Conservation (phyloP, 2,797 vertebrate genomes). For the Eidolon dupreanum region DNA sequence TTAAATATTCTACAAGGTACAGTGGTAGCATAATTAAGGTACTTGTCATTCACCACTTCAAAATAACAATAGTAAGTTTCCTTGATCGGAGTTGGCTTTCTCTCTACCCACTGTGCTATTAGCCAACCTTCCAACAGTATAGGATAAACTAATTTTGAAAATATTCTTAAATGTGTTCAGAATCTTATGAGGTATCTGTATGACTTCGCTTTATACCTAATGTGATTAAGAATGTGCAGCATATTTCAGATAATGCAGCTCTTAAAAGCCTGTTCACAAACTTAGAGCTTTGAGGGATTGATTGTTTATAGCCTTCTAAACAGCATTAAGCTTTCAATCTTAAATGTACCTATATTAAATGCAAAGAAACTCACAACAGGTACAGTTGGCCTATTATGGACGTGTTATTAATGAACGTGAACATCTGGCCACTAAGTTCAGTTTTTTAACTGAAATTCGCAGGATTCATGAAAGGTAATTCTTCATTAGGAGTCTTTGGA, state of each 20-base stretch:
- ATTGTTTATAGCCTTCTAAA: slow-evolving; percentile 10
- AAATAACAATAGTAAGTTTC: neutral
- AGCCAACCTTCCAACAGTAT: slow-evolving; percentile 17
- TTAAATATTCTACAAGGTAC: neutral
- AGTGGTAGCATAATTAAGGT: neutral
- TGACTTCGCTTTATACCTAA: slow-evolving; percentile 18
- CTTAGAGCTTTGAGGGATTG: slow-evolving; percentile 19
- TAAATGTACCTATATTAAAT: slow-evolving; percentile 33
- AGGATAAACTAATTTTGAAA: slow-evolving; percentile 41
- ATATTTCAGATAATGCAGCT: slow-evolving; percentile 43
- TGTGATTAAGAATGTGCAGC: neutral
- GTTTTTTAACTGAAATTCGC: neutral
- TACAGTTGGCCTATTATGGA: neutral
- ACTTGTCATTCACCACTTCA: neutral
- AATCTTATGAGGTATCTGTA: neutral
- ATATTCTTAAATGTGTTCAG: slow-evolving; percentile 35
- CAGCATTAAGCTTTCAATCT: neutral
- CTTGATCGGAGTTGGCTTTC: neutral
- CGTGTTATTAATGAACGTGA: neutral
- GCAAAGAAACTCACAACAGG: neutral
- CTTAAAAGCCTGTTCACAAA: slow-evolving; percentile 43
- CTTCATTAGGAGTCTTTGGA: slow-evolving; percentile 5
- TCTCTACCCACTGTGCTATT: neutral
- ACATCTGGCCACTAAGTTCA: neutral
- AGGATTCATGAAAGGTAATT: slow-evolving; percentile 32